phyloP scores from a whole-genome alignment of 2,797 vertebrate genomes.

The Esox lucius region DNA sequence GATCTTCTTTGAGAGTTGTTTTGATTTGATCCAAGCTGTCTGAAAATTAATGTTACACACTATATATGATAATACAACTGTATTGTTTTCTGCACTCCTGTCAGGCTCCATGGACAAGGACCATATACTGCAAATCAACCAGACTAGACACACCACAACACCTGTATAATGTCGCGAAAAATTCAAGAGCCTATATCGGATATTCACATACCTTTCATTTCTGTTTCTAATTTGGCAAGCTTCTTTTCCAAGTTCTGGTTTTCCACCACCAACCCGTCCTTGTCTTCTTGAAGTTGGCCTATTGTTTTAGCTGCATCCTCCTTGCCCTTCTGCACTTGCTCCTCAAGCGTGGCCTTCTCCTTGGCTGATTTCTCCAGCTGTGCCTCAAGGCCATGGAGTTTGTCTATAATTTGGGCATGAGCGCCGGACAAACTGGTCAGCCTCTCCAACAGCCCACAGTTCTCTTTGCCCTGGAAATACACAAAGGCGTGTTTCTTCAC shows the following conservation, averaged over 20 bases:
- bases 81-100: too few relatives aligned
- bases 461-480: constrained; percentile 85
- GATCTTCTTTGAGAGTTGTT: constrained; percentile 80
- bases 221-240: constrained; percentile 74
- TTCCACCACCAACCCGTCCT: constrained; percentile 73
- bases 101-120: not conserved
- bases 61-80: not conserved
- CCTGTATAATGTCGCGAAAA: too few relatives aligned
- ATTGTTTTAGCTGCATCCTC: constrained; percentile 69
- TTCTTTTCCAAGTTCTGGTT: constrained; percentile 77
- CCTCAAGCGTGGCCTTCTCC: constrained; percentile 75
- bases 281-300: constrained; percentile 74
- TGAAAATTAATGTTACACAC: constrained; percentile 55
- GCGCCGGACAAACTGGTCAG: constrained; percentile 80
- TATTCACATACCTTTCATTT: constrained; percentile 80
- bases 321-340: constrained; percentile 77
- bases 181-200: too few relatives aligned
- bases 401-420: constrained; percentile 77
- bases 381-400: constrained; percentile 80
- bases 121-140: too few relatives aligned
- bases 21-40: constrained; percentile 87
- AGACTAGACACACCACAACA: too few relatives aligned
- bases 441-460: constrained; percentile 86
- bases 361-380: constrained; percentile 79
- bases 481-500: not conserved